Conservation (phyloP, 92 coral and sea anemone species). For the Porites lobata region DNA sequence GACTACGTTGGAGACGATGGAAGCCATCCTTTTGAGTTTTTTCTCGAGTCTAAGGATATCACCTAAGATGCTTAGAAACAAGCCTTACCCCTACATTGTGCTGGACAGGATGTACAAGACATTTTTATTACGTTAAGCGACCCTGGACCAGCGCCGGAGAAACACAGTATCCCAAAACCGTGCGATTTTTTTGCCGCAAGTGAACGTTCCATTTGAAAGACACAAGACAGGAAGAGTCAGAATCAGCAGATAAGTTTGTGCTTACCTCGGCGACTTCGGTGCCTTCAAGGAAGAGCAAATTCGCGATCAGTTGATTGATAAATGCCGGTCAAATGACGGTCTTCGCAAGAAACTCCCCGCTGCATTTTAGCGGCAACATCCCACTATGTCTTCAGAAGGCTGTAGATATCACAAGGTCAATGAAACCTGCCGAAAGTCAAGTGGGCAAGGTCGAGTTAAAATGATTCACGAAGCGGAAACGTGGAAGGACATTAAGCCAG, state of each 20-base stretch:
- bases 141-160: constrained; percentile 5
- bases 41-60: constrained; percentile 60
- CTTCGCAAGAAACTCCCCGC: background rate
- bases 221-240: background rate
- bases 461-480: constrained; percentile 14
- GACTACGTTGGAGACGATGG: constrained; percentile 64
- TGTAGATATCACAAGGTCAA: constrained; percentile 51
- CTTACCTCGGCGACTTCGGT: background rate
- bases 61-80: constrained; percentile 30
- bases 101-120: constrained; percentile 2
- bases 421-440: constrained; percentile 48
- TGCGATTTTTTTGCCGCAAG: constrained; percentile 3
- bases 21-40: constrained; percentile 67
- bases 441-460: constrained; percentile 6
- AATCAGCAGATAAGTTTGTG: background rate
- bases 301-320: background rate
- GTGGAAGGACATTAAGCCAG: background rate
- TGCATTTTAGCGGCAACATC: background rate
- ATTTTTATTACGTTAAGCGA: constrained; percentile 11
- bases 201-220: background rate
- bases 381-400: constrained; percentile 24
- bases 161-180: background rate
- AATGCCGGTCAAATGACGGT: background rate
- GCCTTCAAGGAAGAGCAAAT: background rate
- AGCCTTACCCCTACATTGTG: constrained; percentile 42